Percentiles rank a stretch among this genome's conserved stretches.
Conservation (phyloP, 30 jellyfish, hydroid and myxozoan genomes). For the Hydractinia symbiolongicarpus region DNA sequence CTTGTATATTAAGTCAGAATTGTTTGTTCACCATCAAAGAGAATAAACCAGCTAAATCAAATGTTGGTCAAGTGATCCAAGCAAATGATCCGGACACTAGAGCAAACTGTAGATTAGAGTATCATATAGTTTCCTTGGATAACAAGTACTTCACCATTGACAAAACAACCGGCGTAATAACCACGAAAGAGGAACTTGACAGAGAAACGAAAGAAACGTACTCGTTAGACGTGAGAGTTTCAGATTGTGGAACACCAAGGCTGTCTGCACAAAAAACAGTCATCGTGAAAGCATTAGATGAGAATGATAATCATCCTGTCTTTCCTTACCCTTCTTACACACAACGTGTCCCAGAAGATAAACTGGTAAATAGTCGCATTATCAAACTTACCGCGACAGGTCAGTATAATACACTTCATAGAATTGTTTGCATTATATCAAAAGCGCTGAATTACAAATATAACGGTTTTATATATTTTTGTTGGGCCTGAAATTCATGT, state of each 20-base stretch:
- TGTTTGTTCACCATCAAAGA: conserved; percentile 54
- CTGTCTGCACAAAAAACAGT: conserved; percentile 39
- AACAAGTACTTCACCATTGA: conserved; percentile 44
- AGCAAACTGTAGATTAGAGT: conserved; percentile 32
- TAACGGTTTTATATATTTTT: not conserved
- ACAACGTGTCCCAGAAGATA: conserved; percentile 47
- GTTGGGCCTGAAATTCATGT: not conserved
- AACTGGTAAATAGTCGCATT: conserved; percentile 26
- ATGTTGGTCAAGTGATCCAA: conserved; percentile 19
- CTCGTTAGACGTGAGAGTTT: conserved; percentile 54
- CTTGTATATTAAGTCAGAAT: conserved; percentile 23
- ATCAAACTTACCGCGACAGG: conserved; percentile 60
- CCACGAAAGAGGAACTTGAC: conserved; percentile 58
- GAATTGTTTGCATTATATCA: not conserved
- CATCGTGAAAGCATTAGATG: conserved; percentile 55
- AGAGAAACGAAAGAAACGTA: conserved; percentile 64
- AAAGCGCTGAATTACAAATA: not conserved
- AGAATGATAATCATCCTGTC: conserved; percentile 78
- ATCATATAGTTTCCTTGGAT: conserved; percentile 65
- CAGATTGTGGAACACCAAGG: conserved; percentile 70
- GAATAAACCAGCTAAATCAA: conserved; percentile 40
- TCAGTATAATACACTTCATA: not conserved
- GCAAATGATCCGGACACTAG: conserved; percentile 70
- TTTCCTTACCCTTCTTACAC: conserved; percentile 50
- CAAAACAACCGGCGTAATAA: conserved; percentile 43